Conservation (phyloP, 2,888 invertebrate genomes). For the Leptinotarsa tumamoca region DNA sequence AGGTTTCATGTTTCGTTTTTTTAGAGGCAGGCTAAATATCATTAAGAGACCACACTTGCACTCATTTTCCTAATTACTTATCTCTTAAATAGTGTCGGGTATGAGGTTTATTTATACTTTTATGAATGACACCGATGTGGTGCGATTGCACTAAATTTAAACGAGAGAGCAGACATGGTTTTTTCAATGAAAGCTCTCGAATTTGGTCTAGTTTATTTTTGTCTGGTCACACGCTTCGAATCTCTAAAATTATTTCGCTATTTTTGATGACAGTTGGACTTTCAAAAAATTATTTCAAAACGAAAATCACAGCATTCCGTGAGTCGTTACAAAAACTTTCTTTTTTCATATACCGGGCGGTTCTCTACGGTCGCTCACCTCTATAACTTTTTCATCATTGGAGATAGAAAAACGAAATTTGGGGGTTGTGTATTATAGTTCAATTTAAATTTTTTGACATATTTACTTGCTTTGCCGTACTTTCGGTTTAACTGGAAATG, state of each 20-base stretch:
- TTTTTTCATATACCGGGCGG: no score
- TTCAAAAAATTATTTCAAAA: neutral
- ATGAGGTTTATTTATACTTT: neutral
- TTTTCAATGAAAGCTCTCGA: slow-evolving; percentile 1
- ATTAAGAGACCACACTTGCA: neutral
- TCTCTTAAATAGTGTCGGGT: neutral
- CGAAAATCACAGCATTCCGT: neutral
- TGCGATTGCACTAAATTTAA: slow-evolving; percentile 11
- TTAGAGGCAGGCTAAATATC: neutral
- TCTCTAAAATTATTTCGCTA: slow-evolving; percentile 13
- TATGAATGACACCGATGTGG: slow-evolving; percentile 16
- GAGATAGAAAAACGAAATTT: no score
- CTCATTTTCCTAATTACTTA: slow-evolving; percentile 6
- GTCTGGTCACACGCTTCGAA: slow-evolving; percentile 15
- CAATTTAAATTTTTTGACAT: no score
- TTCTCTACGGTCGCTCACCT: no score
- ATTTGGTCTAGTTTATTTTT: slow-evolving; percentile 15
- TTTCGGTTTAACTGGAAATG: no score
- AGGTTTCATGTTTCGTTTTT: slow-evolving; percentile 14
- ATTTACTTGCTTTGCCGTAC: no score
- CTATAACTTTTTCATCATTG: no score
- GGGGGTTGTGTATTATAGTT: no score
- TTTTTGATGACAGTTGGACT: neutral
- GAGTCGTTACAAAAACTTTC: no score
- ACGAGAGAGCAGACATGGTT: neutral